Evolutionary conservation across 2,888 invertebrate species (phyloP), one percentile per base, ranked within the genome.

Genomic region (Apantesis nais): DNA sequence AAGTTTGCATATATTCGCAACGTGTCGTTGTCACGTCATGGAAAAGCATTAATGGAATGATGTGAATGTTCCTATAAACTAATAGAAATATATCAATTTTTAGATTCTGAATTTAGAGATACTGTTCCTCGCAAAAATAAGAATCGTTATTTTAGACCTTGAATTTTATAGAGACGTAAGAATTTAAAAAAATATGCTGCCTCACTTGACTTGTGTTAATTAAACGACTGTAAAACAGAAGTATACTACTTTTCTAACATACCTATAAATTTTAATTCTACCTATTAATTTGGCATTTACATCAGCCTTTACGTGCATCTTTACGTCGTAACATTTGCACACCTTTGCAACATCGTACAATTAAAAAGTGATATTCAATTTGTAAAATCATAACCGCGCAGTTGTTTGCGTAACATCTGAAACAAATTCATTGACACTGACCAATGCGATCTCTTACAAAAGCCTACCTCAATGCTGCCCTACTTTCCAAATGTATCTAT

Each of bases 401-500:
- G 70, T 14, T 63, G 64, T 79, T 92, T 92, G 87, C 89, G 86
- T 89, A 92, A 91, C 73, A 73, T 83, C 88, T 90, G 91, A 88
- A 88, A 90, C 92, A 90, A 93, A 94, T 93, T 91, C 90, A 90
- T 91, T 93, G 93, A 91, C 94, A 93, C 90, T 92, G 93, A 90
- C 92, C 93, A 92, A 86, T 80, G 85, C 84, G 87, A 90, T 86
- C 88, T 85, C 86, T 93, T 93, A 90, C 93, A 93, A 93, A 89
- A 92, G 90, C 90, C 90, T 89, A 89, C 87, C 86, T 94, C 94
- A 94, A 94, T 93, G 94, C 87, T 91, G 94, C 88, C 93, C 94
- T 86, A 94, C 94, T 95, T 95, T 94, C 93, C 89, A 90, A 89
- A 86, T 73, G 88, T 88, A 82, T 82, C 82, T 89, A 83, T 85